Evolutionary conservation across 2,888 invertebrate species (phyloP).

Genomic region (Himalopsyche japonica): DNA sequence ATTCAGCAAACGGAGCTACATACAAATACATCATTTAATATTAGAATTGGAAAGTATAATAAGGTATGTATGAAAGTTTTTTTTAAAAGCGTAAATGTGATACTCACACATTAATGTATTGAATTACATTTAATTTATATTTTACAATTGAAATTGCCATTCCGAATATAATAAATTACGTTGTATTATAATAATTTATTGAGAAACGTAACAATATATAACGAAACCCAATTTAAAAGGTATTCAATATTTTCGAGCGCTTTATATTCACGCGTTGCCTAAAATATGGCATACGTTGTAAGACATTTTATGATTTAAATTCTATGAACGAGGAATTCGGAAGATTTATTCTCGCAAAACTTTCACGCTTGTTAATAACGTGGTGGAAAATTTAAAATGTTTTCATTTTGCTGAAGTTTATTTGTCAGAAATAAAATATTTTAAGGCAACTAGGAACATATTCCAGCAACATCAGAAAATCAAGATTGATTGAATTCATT

Average conservation of each 20-base stretch:
- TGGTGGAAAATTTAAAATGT: neutral
- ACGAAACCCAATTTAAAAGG: neutral
- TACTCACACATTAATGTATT: too few species aligned
- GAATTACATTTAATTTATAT: too few species aligned
- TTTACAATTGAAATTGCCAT: too few species aligned
- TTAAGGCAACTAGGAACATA: neutral
- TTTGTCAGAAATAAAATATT: neutral
- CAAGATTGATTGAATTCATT: neutral
- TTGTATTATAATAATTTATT: neutral
- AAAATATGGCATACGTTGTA: neutral
- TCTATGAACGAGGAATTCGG: neutral
- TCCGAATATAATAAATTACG: too few species aligned
- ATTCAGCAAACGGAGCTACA: too few species aligned
- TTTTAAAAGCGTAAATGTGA: too few species aligned
- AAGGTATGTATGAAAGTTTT: too few species aligned
- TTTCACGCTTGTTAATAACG: neutral
- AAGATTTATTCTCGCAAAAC: neutral
- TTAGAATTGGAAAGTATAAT: too few species aligned
- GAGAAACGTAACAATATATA: neutral
- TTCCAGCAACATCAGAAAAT: neutral
- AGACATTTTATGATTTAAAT: neutral
- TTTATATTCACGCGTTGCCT: neutral
- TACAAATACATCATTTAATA: too few species aligned
- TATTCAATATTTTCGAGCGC: neutral
- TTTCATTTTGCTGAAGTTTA: neutral